These are phyloP conservation scores for Trididemnum miniatum DNA, from an alignment of 23 tunicate species.

Conservation along the genomic window DNA sequence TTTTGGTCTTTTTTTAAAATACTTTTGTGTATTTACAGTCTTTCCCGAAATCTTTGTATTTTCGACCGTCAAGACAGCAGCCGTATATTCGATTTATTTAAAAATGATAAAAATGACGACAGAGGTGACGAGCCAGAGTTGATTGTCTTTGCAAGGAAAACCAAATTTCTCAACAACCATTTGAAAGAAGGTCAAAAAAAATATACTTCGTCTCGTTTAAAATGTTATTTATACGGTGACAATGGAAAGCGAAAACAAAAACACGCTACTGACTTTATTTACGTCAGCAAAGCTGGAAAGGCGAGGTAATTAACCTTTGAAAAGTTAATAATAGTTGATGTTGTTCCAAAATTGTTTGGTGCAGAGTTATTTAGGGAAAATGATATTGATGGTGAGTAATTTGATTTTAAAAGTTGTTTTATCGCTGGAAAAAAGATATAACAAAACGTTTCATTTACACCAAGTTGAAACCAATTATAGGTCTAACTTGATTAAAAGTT, in stretches of 20 bases:
- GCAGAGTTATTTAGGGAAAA: too few relatives aligned
- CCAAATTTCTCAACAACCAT: not conserved
- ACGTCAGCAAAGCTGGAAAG: constrained; percentile 16
- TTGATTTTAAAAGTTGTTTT: too few relatives aligned
- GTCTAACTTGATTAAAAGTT: too few relatives aligned
- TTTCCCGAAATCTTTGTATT: not conserved
- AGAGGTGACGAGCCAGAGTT: constrained; percentile 6
- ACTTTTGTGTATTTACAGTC: too few relatives aligned
- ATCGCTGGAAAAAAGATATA: too few relatives aligned
- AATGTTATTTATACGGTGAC: not conserved
- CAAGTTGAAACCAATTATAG: too few relatives aligned
- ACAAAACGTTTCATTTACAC: too few relatives aligned
- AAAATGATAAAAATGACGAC: constrained; percentile 12
- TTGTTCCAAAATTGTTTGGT: too few relatives aligned
- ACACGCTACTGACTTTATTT: not conserved
- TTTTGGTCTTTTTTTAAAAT: too few relatives aligned
- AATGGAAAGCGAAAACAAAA: constrained; percentile 27
- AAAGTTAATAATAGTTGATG: too few relatives aligned
- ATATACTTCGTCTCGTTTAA: not conserved
- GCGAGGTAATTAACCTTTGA: constrained; percentile 6
- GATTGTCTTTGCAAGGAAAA: not conserved
- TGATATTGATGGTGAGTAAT: too few relatives aligned
- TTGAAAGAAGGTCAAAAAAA: not conserved
- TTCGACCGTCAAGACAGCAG: not conserved
- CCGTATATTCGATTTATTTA: not conserved